Conservation (phyloP, 2,888 invertebrate species). For the Ophion costatus region DNA sequence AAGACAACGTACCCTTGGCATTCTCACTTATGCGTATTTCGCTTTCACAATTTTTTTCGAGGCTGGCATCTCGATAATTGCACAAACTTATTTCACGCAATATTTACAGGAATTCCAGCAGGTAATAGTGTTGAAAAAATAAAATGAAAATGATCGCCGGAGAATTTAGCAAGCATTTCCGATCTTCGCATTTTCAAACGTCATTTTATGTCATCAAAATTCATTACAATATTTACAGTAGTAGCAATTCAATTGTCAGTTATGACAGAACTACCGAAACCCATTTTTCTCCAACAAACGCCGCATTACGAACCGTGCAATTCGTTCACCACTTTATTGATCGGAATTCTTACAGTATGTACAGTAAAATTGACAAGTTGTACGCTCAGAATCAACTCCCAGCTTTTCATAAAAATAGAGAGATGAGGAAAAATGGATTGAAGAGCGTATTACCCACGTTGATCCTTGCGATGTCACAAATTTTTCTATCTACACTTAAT, state of each 20-base stretch:
- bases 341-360: slow-evolving; percentile 57
- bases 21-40: background rate
- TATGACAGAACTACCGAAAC: background rate
- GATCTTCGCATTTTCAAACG: background rate
- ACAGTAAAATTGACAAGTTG: slow-evolving; percentile 48
- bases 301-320: background rate
- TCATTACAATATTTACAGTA: slow-evolving; percentile 46
- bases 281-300: background rate
- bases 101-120: too few species aligned
- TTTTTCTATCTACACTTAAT: slow-evolving; percentile 2
- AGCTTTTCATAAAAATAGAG: slow-evolving; percentile 28
- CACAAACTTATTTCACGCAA: background rate
- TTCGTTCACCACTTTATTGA: background rate
- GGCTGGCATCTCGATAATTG: background rate
- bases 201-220: slow-evolving; percentile 12
- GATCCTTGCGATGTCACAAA: background rate
- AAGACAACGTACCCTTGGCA: background rate
- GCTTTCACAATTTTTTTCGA: too few species aligned
- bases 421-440: background rate
- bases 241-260: slow-evolving; percentile 5
- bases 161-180: background rate
- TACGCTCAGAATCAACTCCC: slow-evolving; percentile 2
- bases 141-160: background rate
- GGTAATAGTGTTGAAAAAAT: background rate
- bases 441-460: background rate